phyloP scores from a whole-genome alignment of 2,888 invertebrate species.

The Drosophila dives region DNA sequence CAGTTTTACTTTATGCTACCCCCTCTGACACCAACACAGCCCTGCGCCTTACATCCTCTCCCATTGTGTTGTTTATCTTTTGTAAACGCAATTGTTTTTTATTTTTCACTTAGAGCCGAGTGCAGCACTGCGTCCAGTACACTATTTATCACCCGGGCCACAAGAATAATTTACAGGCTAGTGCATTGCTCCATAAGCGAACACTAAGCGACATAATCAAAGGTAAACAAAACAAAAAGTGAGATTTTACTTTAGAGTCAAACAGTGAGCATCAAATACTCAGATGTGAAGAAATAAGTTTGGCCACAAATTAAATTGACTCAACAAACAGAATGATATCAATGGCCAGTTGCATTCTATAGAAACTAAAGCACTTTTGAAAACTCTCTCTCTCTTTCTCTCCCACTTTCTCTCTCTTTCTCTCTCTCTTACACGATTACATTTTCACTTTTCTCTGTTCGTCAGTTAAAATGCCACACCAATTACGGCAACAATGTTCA shows the following conservation, averaged over 20 bases:
- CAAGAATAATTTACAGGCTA: conserved; percentile 27
- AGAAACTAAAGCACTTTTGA: not conserved
- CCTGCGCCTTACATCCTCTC: not conserved
- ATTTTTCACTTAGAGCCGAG: conserved; percentile 69
- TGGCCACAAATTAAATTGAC: not conserved
- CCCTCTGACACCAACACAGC: not conserved
- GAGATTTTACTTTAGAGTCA: not conserved
- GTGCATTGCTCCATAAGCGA: conserved; percentile 34
- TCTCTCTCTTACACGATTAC: not conserved
- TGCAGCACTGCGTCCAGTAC: conserved; percentile 30
- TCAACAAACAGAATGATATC: not conserved
- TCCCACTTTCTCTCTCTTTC: not conserved
- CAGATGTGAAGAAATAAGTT: not conserved
- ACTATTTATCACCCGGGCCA: conserved; percentile 52
- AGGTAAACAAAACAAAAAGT: conserved; percentile 6
- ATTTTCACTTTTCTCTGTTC: conserved; percentile 13
- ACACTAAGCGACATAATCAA: conserved; percentile 9
- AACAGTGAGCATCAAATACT: not conserved
- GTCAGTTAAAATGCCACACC: conserved; percentile 57
- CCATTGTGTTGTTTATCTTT: conserved; percentile 68
- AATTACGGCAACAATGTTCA: conserved; percentile 70
- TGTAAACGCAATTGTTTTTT: conserved; percentile 54
- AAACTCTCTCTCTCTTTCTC: not conserved
- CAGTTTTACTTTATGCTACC: conserved; percentile 77
- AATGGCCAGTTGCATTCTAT: not conserved